phyloP scores from a whole-genome alignment of 2,797 vertebrate genomes.

The Peromyscus melanophrys region DNA sequence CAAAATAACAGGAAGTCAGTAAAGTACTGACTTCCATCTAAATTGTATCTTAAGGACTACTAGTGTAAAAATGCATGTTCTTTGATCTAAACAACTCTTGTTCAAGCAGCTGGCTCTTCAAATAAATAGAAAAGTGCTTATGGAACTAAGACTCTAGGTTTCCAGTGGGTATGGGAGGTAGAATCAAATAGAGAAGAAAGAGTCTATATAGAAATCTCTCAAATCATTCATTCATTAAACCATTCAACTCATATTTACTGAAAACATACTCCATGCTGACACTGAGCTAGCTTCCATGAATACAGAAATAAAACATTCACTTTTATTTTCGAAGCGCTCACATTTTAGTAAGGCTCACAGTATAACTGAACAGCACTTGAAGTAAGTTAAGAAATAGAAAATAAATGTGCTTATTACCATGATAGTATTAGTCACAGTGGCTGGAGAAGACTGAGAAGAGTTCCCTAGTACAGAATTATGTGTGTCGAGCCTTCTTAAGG shows the following conservation, averaged over 20 bases:
- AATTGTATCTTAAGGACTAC: slow-evolving; percentile 56
- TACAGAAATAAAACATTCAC: background rate
- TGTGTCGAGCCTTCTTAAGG: background rate
- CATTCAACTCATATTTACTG: background rate
- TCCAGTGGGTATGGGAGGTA: background rate
- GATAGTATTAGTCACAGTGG: background rate
- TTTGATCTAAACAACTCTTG: slow-evolving; percentile 64
- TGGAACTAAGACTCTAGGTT: background rate
- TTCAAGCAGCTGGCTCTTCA: background rate
- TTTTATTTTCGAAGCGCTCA: background rate
- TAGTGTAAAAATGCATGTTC: slow-evolving; percentile 21
- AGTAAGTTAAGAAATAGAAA: background rate
- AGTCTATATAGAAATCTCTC: background rate
- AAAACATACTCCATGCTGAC: background rate
- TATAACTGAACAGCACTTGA: background rate
- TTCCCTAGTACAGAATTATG: background rate
- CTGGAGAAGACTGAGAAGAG: background rate
- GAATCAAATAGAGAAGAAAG: slow-evolving; percentile 12
- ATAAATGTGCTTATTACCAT: background rate
- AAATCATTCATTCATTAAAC: background rate
- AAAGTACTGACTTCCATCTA: slow-evolving; percentile 60
- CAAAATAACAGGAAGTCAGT: slow-evolving; percentile 21
- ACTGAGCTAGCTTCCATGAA: background rate
- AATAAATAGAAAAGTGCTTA: slow-evolving; percentile 8
- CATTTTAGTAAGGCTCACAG: background rate